These are phyloP conservation scores for Odontomachus brunneus DNA, from an alignment of 1,140 invertebrate species.

Conservation along the genomic window DNA sequence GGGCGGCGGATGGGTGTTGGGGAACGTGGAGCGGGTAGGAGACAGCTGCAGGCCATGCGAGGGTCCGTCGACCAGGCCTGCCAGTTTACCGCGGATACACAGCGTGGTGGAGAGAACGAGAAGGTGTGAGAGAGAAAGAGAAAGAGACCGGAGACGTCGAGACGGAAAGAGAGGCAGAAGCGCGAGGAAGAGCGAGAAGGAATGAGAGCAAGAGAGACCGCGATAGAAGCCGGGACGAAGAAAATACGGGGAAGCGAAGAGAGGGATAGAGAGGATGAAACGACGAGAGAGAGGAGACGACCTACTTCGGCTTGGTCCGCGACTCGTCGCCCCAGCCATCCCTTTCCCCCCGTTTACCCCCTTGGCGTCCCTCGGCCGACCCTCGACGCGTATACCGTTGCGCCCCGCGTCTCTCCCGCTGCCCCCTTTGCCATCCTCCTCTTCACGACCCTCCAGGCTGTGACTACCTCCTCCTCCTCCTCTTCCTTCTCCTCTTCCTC, in stretches of 20 bases:
- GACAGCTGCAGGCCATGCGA: slow-evolving; percentile 82
- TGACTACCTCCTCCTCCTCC: slow-evolving; percentile 72
- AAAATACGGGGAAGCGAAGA: slow-evolving; percentile 44
- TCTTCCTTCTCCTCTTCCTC: slow-evolving; percentile 46
- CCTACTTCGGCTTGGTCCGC: slow-evolving; percentile 68
- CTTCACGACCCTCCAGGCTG: slow-evolving; percentile 50
- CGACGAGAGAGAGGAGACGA: slow-evolving; percentile 61
- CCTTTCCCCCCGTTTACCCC: slow-evolving; percentile 34
- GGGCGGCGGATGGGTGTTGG: slow-evolving; percentile 32
- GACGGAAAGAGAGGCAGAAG: no score
- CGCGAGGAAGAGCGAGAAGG: slow-evolving; percentile 8
- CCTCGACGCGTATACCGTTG: slow-evolving; percentile 62
- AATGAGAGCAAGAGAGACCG: slow-evolving; percentile 7
- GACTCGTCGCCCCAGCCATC: slow-evolving; percentile 56
- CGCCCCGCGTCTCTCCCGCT: slow-evolving; percentile 20
- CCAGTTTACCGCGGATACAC: slow-evolving; percentile 78
- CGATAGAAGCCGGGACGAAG: slow-evolving; percentile 50
- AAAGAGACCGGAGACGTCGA: not conserved
- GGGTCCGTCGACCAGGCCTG: slow-evolving; percentile 76
- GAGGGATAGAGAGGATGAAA: slow-evolving; percentile 31
- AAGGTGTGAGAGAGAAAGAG: not conserved
- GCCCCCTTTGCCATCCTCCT: slow-evolving; percentile 42
- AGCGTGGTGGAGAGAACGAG: slow-evolving; percentile 30
- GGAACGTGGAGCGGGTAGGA: slow-evolving; percentile 70
- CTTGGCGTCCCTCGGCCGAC: slow-evolving; percentile 61